A percentile compares a stretch with the other conserved stretches of the same genome.
phyloP scores from a whole-genome alignment of 2,888 invertebrate genomes.

The Leucophenga maculata region DNA sequence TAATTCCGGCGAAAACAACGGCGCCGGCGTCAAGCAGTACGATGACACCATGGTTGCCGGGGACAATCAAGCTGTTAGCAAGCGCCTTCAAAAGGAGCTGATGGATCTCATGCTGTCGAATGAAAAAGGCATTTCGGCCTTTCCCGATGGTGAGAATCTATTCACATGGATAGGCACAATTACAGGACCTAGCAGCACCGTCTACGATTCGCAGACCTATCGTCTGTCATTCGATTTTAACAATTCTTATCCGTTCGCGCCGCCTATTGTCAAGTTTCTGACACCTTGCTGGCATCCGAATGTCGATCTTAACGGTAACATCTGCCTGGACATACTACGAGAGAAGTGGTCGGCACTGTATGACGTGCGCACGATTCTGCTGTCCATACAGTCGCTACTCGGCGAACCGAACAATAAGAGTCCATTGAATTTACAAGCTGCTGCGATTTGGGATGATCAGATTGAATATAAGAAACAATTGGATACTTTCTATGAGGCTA shows the following conservation, averaged over 20 bases:
- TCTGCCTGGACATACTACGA: constrained; percentile 94
- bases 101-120: constrained; percentile 90
- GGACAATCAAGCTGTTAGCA: no score
- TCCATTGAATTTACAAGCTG: constrained; percentile 90
- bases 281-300: constrained; percentile 96
- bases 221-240: constrained; percentile 92
- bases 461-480: constrained; percentile 87
- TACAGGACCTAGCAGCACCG: constrained; percentile 87
- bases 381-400: constrained; percentile 92
- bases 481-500: constrained; percentile 77
- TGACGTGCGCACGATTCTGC: constrained; percentile 91
- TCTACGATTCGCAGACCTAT: constrained; percentile 89
- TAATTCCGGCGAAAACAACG: no score
- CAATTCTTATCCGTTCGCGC: constrained; percentile 91
- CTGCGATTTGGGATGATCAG: constrained; percentile 89
- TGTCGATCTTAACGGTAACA: constrained; percentile 86
- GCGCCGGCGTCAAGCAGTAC: no score
- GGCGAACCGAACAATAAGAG: constrained; percentile 95
- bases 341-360: constrained; percentile 97
- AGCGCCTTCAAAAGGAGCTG: constrained; percentile 82
- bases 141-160: constrained; percentile 76
- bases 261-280: constrained; percentile 89
- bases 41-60: no score
- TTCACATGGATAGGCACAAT: constrained; percentile 97
- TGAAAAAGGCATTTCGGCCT: constrained; percentile 86